Conservation (phyloP, 2,888 invertebrate species). For the Sphecodes monilicornis region DNA sequence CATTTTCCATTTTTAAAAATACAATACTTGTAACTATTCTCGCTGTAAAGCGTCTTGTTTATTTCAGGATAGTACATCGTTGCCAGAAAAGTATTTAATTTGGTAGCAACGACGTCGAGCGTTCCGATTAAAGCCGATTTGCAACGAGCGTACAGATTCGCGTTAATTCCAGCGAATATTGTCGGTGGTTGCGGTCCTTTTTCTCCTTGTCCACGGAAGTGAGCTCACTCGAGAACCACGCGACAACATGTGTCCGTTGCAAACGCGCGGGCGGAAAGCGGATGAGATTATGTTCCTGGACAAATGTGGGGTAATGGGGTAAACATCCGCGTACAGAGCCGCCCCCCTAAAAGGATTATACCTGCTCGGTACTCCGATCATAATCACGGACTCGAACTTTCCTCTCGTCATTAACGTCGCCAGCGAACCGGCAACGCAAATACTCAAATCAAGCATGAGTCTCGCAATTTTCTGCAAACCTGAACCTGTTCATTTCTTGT, state of each 20-base stretch:
- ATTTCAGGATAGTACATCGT: background rate
- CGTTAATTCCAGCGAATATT: background rate
- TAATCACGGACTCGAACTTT: background rate
- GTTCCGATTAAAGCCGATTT: slow-evolving; percentile 5
- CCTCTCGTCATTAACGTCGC: background rate
- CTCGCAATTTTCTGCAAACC: background rate
- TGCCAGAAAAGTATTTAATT: background rate
- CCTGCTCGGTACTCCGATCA: background rate
- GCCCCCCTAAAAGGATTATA: background rate
- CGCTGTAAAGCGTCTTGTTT: background rate
- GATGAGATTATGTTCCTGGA: background rate
- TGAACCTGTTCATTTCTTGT: background rate
- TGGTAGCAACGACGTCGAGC: background rate
- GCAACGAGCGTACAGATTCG: background rate
- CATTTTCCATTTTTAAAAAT: background rate
- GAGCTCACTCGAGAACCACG: background rate
- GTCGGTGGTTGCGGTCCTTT: background rate
- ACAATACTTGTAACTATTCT: background rate
- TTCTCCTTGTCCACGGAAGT: background rate
- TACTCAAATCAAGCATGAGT: background rate
- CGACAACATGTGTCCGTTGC: background rate
- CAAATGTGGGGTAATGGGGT: slow-evolving; percentile 4
- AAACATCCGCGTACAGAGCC: background rate
- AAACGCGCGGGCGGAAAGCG: background rate
- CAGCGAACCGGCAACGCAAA: background rate